phyloP scores from a whole-genome alignment of 2,113 vertebrate species.

The mouse (Mus musculus) region DNA sequence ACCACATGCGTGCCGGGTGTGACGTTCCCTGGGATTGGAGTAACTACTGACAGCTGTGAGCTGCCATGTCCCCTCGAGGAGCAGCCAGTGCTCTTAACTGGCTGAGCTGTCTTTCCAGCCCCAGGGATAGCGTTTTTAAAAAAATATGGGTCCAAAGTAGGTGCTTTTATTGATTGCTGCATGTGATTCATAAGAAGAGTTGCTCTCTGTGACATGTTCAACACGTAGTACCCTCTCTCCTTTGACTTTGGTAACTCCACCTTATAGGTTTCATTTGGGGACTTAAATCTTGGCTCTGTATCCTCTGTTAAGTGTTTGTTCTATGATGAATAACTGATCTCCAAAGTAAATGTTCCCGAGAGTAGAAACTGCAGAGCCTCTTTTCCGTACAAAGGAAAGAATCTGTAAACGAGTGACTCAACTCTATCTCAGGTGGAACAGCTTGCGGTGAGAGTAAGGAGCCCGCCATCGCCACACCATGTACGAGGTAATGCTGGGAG shows the following conservation, averaged over 20 bases:
- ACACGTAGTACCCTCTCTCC: background rate
- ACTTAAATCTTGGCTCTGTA: background rate
- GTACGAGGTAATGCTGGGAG: background rate
- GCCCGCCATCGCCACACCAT: rapidly evolving
- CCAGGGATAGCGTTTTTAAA: background rate
- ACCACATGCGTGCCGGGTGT: no score
- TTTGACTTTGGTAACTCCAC: background rate
- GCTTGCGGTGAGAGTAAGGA: background rate
- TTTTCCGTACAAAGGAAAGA: background rate
- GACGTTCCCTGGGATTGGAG: no score
- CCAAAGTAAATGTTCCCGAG: background rate
- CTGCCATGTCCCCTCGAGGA: no score
- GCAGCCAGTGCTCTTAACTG: no score
- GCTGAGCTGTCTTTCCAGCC: no score
- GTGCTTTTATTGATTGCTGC: background rate
- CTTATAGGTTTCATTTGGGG: background rate
- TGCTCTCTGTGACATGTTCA: background rate
- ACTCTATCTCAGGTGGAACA: background rate
- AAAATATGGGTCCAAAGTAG: background rate
- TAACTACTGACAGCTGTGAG: no score
- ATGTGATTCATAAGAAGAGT: background rate
- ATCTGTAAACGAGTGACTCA: background rate
- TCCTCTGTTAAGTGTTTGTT: background rate
- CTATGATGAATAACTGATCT: background rate
- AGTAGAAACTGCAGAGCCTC: background rate